Evolutionary conservation across 64 coral and sea anemone species (phyloP).

Genomic region (Platygyra sinensis): DNA sequence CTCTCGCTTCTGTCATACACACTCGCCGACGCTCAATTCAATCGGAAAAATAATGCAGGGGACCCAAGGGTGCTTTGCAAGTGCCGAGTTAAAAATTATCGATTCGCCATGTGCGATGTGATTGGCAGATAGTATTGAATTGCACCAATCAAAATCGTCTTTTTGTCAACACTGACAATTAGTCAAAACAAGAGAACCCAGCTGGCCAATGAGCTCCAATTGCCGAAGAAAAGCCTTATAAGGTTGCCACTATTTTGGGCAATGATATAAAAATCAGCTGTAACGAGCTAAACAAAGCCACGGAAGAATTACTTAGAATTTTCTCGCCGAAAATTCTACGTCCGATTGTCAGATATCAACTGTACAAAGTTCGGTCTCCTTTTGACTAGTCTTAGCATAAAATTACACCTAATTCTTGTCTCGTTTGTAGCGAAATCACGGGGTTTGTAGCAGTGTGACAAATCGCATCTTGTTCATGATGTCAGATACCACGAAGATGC

Average conservation of each 20-base stretch:
- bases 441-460: conserved; percentile 28
- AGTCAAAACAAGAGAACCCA: conserved; percentile 86
- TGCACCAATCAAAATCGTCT: conserved; percentile 67
- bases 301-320: background rate
- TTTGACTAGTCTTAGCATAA: background rate
- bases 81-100: conserved; percentile 69
- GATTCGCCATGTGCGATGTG: conserved; percentile 17
- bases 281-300: background rate
- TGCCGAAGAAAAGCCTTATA: conserved; percentile 79
- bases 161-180: conserved; percentile 75
- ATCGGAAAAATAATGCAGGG: conserved; percentile 75
- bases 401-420: background rate
- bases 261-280: conserved; percentile 97
- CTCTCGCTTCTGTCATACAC: conserved; percentile 79
- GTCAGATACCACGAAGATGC: conserved; percentile 17
- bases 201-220: conserved; percentile 73
- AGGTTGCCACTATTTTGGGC: conserved; percentile 90
- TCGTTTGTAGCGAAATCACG: background rate
- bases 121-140: conserved; percentile 47
- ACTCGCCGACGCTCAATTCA: conserved; percentile 84
- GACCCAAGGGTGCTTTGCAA: conserved; percentile 70
- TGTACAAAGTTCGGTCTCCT: background rate
- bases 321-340: conserved; percentile 1
- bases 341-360: background rate
- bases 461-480: conserved; percentile 9